Percentiles rank a stretch among this genome's conserved stretches.
These are phyloP conservation scores for Phrynocephalus forsythii DNA, from an alignment of 2,797 vertebrate species.

Conservation along the genomic window DNA sequence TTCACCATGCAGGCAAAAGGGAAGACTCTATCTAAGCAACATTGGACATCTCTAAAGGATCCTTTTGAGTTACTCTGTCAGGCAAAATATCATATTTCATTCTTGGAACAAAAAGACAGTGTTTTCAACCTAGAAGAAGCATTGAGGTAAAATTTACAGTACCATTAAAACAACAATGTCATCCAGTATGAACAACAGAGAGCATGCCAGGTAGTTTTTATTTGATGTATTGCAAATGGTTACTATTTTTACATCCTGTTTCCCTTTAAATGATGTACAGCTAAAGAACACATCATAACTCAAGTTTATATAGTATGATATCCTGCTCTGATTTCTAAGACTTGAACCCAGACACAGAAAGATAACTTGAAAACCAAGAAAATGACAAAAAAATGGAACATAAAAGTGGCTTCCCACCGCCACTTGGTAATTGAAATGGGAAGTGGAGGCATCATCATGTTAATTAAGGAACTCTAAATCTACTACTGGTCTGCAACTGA, in stretches of 20 bases:
- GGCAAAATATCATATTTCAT: background rate
- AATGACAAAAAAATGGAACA: no score
- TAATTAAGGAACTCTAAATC: no score
- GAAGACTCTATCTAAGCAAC: background rate
- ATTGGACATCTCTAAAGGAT: background rate
- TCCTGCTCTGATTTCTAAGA: constrained; percentile 51
- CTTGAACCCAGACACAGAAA: constrained; percentile 46
- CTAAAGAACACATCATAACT: constrained; percentile 34
- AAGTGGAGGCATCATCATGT: no score
- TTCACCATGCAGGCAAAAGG: background rate
- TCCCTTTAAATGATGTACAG: constrained; percentile 37
- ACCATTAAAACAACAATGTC: constrained; percentile 49
- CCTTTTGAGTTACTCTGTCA: constrained; percentile 15
- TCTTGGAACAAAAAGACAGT: background rate
- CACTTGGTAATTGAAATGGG: no score
- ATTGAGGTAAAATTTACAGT: constrained; percentile 37
- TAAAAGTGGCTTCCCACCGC: no score
- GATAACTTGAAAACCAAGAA: no score
- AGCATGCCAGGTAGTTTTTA: constrained; percentile 57
- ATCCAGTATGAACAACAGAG: constrained; percentile 49
- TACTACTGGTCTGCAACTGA: no score
- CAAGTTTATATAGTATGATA: background rate
- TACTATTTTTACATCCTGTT: constrained; percentile 47
- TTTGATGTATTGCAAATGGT: constrained; percentile 55
- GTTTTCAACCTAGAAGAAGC: constrained; percentile 22